Base-by-base conservation (phyloP, 2,888 invertebrate genomes). In the Drymonia ruficornis region DNA sequence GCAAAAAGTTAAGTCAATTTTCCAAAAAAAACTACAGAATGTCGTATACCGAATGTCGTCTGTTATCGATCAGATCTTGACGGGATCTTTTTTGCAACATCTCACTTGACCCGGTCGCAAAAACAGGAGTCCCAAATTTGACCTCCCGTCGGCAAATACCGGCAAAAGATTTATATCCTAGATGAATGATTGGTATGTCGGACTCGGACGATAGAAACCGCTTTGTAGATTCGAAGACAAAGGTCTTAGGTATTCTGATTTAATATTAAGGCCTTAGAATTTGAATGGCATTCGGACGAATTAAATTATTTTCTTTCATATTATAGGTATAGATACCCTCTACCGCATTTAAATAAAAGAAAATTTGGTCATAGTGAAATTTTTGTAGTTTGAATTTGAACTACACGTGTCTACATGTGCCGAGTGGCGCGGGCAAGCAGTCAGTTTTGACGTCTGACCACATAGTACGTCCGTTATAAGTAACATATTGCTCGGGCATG, bases 121-220 rank as follows among this genome's bases (percentile, higher is more conserved):
- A 87, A 88, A 86, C 79, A 73, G 73, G 75, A 73, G 72, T 74
- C 78, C 70, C 70, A 68, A 72, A 74, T 64, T 62, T 72, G 76
- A 80, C 80, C 83, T 80, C 81, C 80, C 79, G 84, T 82, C 80
- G 80, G 75, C 71, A 70, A 72, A 67, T 68, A 64, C 66, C 61
- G 59, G 59, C 68, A 76, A 75, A 81, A 84, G 86, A 88, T 88
- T 87, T 83, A 88, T 87, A 77, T 78, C 70, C 80, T 71, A 72
- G 74, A 76, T 76, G 80, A 81, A 80, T 78, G 79, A 83, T 80
- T 73, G 81, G 78, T 73, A 80, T 81, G 77, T 72, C 66, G 54
- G 57, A 53, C 58, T 23, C 4, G n/a, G n/a, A 6, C 4, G 64
- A 61, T 69, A 60, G 61, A 65, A 77, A 74, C 70, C 61, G 67